Conservation (phyloP, 2,797 vertebrate genomes). For the Craterocephalus amniculus region DNA sequence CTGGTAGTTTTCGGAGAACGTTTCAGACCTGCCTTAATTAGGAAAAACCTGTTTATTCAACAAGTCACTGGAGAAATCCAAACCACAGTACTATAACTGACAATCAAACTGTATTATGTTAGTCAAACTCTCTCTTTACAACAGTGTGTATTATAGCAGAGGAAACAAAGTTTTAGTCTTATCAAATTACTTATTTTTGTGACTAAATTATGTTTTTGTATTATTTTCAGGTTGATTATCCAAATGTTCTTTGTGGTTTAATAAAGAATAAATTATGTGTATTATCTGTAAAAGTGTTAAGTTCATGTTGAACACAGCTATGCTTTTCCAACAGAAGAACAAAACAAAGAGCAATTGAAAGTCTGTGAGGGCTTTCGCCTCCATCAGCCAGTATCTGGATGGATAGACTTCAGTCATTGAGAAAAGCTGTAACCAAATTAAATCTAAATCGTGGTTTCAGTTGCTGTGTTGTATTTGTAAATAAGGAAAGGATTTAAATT, state of each 20-base stretch:
- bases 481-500: not conserved
- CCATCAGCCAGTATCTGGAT: not conserved
- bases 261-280: conserved; percentile 64
- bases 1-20: conserved; percentile 13
- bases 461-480: not conserved
- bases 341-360: not conserved
- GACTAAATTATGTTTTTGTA: conserved; percentile 73
- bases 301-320: not conserved
- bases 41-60: conserved; percentile 21
- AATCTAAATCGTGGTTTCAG: not conserved
- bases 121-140: conserved; percentile 31
- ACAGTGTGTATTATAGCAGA: conserved; percentile 32
- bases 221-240: conserved; percentile 61
- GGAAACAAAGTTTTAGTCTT: conserved; percentile 49
- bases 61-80: conserved; percentile 18
- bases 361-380: not conserved
- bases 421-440: not conserved
- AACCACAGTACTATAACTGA: conserved; percentile 47
- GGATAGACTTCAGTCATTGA: not conserved
- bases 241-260: conserved; percentile 65
- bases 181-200: conserved; percentile 68
- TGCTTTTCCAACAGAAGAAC: not conserved
- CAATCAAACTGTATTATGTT: conserved; percentile 62
- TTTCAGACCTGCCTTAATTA: not conserved
- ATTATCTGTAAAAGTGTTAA: conserved; percentile 11